phyloP scores from a whole-genome alignment of 2,113 vertebrate genomes.

The Pontoporia blainvillei region DNA sequence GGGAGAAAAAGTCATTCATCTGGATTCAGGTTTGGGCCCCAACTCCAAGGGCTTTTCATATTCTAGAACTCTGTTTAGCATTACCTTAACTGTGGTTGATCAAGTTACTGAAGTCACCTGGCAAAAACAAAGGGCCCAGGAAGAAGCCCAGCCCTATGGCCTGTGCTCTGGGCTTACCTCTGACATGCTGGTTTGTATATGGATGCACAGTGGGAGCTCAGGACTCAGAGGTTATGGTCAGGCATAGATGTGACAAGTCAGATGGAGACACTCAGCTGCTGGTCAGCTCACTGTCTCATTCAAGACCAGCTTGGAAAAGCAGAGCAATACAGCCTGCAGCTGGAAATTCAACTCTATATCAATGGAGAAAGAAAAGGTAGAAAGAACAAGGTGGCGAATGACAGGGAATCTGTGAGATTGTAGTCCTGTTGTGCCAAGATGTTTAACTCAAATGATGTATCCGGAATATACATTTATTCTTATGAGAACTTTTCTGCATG shows the following conservation, averaged over 20 bases:
- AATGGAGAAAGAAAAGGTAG: background rate
- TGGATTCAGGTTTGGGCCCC: background rate
- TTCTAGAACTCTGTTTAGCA: background rate
- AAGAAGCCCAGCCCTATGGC: background rate
- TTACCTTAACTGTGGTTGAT: background rate
- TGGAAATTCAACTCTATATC: background rate
- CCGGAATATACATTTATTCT: background rate
- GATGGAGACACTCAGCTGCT: background rate
- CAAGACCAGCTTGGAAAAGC: background rate
- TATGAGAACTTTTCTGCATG: background rate
- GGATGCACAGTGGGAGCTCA: background rate
- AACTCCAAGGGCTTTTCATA: background rate
- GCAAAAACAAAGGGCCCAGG: background rate
- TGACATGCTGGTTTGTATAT: background rate
- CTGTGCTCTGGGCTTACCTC: background rate
- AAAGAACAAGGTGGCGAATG: background rate
- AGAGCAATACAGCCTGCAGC: background rate
- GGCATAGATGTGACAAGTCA: background rate
- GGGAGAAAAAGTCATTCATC: background rate
- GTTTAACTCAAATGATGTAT: background rate
- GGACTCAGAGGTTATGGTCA: background rate
- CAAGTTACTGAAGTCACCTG: background rate
- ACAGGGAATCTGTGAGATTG: background rate
- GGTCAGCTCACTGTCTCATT: background rate
- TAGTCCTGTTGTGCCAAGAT: background rate